Evolutionary conservation across 2,113 vertebrate genomes (phyloP), one percentile per base, ranked within the genome.

Genomic region (Damaliscus lunatus): DNA sequence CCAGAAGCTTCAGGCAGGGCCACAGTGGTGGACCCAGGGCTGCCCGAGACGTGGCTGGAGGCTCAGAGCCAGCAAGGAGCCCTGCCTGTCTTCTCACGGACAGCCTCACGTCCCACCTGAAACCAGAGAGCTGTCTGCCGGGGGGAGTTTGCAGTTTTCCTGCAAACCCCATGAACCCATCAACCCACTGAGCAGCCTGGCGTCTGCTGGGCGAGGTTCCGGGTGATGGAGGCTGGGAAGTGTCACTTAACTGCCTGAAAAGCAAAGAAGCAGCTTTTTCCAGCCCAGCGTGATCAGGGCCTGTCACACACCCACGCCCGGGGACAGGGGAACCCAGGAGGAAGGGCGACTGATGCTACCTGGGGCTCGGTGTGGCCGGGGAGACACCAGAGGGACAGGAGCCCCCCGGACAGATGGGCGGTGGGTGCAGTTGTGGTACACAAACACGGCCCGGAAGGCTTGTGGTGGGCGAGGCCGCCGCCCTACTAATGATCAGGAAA

Each of bases 371-470:
- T 21, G 59, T 46, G 57, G 78, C 23, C 6, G 33, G 31, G 40
- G 62, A 4, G 0, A 23, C 80, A 29, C 64, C 4, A 15, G 36
- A 7, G 48, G 57, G 27, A 27, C 9, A 31, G 89, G 57, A 36
- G 5, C 60, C 85, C 21, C 23, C 17, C 2, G 1, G 88, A 71
- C 46, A 29, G 50, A 60, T 9, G 84, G 60, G 16, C 59, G 13
- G 29, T 9, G 53, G 1, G 2, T 2, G 6, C 1, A 0, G 40
- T 25, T 27, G 0, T 2, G 5, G 15, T 0, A 2, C 29, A 36
- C 1, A 19, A 11, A 16, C 36, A 1, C 5, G 16, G 27, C 55
- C 48, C 13, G 1, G 48, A 29, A 29, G 43, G 21, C 62, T 81
- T 1, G 1, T 1, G 0, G 2, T 50, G 16, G 7, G 23, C 15